phyloP scores from a whole-genome alignment of 2,888 invertebrate genomes.

The Subacronicta megacephala region DNA sequence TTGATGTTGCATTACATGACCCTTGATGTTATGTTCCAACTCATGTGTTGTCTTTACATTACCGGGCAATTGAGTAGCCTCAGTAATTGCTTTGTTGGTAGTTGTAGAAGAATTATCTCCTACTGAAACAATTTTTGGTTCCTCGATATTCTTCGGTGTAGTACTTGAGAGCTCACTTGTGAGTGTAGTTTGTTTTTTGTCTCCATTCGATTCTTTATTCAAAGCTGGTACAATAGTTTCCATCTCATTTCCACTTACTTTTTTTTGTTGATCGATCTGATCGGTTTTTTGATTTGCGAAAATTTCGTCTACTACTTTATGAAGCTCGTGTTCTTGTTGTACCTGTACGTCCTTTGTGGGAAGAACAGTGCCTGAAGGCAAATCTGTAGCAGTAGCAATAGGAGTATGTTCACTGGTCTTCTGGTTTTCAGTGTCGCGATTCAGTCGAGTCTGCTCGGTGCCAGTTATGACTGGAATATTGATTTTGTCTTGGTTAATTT shows the following conservation, averaged over 20 bases:
- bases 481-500: conserved; percentile 12
- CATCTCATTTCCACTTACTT: background rate
- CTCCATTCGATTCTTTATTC: conserved; percentile 8
- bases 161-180: conserved; percentile 15
- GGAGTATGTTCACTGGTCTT: conserved; percentile 16
- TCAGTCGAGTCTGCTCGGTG: conserved; percentile 23
- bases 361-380: background rate
- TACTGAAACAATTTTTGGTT: background rate
- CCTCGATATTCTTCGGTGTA: conserved; percentile 7
- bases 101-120: conserved; percentile 10
- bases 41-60: conserved; percentile 10
- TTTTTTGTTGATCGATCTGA: conserved; percentile 2
- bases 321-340: conserved; percentile 9
- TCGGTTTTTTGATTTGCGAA: conserved; percentile 8
- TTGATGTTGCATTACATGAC: conserved; percentile 5
- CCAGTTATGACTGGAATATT: conserved; percentile 18
- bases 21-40: conserved; percentile 1
- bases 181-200: conserved; percentile 5
- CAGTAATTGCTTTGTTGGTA: background rate
- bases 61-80: conserved; percentile 3
- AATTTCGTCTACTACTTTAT: background rate
- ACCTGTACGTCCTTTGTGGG: conserved; percentile 17
- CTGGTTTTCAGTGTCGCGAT: conserved; percentile 34
- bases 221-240: conserved; percentile 8
- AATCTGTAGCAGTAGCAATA: conserved; percentile 2